Base-by-base conservation (phyloP, 2,797 vertebrate species). In the Harpagifer antarcticus region DNA sequence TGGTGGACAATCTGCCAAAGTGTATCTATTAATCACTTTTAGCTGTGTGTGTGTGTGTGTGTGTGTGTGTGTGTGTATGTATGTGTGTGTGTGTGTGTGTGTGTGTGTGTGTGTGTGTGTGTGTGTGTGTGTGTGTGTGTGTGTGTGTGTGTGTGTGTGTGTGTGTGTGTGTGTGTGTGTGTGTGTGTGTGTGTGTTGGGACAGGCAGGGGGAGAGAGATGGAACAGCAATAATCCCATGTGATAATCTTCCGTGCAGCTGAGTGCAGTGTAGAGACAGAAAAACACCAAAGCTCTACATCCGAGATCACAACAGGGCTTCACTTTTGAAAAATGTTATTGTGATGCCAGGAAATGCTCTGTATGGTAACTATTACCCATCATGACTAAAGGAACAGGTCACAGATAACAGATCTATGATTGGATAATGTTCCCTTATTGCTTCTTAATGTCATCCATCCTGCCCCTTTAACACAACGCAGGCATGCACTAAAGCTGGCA, bases 201-300 rank as follows among this genome's bases (percentile, higher is more conserved):
- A 33, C 33, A 57, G 37, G n/a, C 17, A n/a, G 33, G 8, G 50
- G 15, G 14, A 55, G 9, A 52, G 3, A 59, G 49, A 40, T 59
- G 33, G 45, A 42, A 33, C 55, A 23, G 52, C 50, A 70, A 72
- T 89, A 89, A 91, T 91, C 88, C 81, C 55, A 79, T 78, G 81
- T 85, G 66, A 86, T 89, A 88, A 92, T 92, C 89, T 82, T 61
- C 50, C 58, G 73, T 86, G 66, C 62, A 49, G 60, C 42, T 44
- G 57, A 9, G 52, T 55, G 33, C 33, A 37, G 50, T 16, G n/a
- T 14, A 17, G 52, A 66, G 49, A 50, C 19, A 8, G 45, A 60
- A 17, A 37, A 72, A 64, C 27, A 43, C 5, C 54, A n/a, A 27
- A 56, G 42, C 54, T 49, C 50, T 20, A 45, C 37, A 65, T 31